Conservation (phyloP, 2,113 vertebrate genomes). For the Corythornis madagascariensis region DNA sequence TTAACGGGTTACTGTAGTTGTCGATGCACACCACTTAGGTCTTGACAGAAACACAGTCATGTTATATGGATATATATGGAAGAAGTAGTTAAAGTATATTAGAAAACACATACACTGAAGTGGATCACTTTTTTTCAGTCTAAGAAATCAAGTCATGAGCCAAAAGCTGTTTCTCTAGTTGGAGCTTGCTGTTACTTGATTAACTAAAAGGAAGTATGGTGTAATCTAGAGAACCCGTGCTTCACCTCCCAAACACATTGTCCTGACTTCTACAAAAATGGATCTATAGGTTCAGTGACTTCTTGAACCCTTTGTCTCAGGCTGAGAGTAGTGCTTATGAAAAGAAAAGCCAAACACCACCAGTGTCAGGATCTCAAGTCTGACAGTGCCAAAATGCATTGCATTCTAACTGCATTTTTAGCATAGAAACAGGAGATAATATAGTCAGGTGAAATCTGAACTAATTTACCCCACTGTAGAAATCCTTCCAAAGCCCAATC, state of each 20-base stretch:
- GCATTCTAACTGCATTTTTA: slow-evolving; percentile 46
- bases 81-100: slow-evolving; percentile 53
- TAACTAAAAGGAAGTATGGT: slow-evolving; percentile 13
- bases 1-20: neutral
- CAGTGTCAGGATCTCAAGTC: slow-evolving; percentile 20
- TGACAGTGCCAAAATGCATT: neutral
- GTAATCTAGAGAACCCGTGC: neutral
- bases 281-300: slow-evolving; percentile 17
- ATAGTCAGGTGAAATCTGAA: slow-evolving; percentile 64
- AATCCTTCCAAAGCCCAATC: slow-evolving; percentile 43
- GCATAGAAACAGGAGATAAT: slow-evolving; percentile 43
- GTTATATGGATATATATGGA: neutral
- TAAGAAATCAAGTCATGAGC: neutral
- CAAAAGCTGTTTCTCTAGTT: neutral
- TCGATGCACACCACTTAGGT: slow-evolving; percentile 26
- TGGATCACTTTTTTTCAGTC: neutral
- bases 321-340: neutral
- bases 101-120: slow-evolving; percentile 35
- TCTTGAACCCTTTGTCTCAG: slow-evolving; percentile 12
- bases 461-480: slow-evolving; percentile 55
- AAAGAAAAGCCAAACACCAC: slow-evolving; percentile 31
- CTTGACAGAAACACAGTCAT: slow-evolving; percentile 54
- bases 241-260: neutral
- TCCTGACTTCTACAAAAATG: neutral
- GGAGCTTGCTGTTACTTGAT: neutral